Evolutionary conservation across 1,140 invertebrate genomes (phyloP).

Genomic region (Conopomorpha cramerella): DNA sequence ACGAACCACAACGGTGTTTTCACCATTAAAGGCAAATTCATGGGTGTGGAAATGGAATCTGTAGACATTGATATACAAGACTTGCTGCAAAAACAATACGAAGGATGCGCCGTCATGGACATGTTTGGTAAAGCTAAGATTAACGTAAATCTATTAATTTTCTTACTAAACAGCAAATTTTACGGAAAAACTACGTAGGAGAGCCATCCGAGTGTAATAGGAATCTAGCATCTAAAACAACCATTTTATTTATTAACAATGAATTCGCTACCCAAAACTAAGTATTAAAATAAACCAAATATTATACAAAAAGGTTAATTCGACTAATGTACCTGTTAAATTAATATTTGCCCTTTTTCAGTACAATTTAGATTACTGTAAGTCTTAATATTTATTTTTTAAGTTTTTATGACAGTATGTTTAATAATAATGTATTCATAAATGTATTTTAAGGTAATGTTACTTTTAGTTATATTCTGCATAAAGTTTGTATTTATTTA

Average conservation of each 20-base stretch:
- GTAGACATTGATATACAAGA: constrained; percentile 78
- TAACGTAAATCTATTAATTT: constrained; percentile 78
- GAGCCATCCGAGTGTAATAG: no score
- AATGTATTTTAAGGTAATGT: no score
- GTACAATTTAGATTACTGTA: not conserved
- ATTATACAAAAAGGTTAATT: no score
- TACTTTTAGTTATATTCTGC: no score
- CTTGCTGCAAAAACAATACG: constrained; percentile 78
- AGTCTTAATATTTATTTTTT: not conserved
- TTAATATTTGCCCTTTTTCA: no score
- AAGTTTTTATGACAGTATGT: not conserved
- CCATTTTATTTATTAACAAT: no score
- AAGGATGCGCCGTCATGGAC: constrained; percentile 77
- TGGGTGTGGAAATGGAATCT: constrained; percentile 80
- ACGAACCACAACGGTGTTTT: constrained; percentile 73
- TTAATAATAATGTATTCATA: not conserved
- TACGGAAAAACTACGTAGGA: constrained; percentile 67
- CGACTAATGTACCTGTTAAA: no score
- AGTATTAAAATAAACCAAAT: no score
- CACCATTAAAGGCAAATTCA: constrained; percentile 75
- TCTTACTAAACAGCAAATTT: constrained; percentile 79
- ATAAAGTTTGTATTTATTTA: no score
- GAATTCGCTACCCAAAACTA: no score
- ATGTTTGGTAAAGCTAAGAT: constrained; percentile 81
- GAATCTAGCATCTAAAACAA: no score